These are phyloP conservation scores for Semotilus atromaculatus DNA, from an alignment of 2,797 vertebrate genomes.

Conservation along the genomic window DNA sequence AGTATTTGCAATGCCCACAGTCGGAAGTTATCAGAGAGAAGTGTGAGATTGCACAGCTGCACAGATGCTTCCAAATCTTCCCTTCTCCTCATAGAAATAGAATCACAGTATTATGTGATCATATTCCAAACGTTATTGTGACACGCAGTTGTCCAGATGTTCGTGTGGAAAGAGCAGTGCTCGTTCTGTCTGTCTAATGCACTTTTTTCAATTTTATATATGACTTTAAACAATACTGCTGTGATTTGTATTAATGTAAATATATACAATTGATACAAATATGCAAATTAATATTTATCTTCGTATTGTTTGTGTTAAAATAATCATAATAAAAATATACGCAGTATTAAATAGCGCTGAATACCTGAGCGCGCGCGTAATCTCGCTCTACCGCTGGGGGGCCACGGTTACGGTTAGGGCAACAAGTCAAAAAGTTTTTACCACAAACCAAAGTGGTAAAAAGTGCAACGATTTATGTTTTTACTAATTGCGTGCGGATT, in stretches of 20 bases:
- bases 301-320: not conserved
- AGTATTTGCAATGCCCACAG: not conserved
- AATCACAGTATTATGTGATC: not conserved
- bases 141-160: constrained; percentile 2
- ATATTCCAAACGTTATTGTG: not conserved
- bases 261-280: too few relatives aligned
- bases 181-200: not conserved
- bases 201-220: not conserved
- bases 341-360: not conserved
- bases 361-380: not conserved
- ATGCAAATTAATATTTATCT: not conserved
- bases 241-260: not conserved
- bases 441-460: not conserved
- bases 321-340: not conserved
- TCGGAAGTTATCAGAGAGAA: not conserved
- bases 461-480: not conserved
- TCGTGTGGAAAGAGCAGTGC: not conserved
- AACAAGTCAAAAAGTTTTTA: constrained; percentile 23
- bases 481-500: not conserved
- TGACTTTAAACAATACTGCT: not conserved
- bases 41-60: not conserved
- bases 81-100: not conserved
- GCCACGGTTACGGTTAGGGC: not conserved
- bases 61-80: not conserved
- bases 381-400: not conserved